phyloP scores from a whole-genome alignment of 2,797 vertebrate species.

The Esox masquinongy region DNA sequence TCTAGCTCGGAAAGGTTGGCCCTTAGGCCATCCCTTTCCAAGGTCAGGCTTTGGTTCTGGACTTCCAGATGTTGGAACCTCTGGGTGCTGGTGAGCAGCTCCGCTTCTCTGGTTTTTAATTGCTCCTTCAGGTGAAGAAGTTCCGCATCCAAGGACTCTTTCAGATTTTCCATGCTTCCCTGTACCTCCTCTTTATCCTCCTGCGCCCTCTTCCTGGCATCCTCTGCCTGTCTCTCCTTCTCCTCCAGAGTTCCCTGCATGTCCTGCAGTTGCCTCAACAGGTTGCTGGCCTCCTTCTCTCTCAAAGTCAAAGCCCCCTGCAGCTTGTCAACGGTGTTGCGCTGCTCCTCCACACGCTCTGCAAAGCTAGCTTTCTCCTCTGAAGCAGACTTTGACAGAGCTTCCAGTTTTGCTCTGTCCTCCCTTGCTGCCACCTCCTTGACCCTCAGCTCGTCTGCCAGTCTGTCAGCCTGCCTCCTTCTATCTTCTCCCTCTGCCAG shows the following conservation, averaged over 20 bases:
- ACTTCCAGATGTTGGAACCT: conserved; percentile 75
- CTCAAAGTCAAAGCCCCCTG: conserved; percentile 70
- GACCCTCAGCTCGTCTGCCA: conserved; percentile 73
- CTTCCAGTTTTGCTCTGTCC: conserved; percentile 63
- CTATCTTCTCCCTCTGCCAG: conserved; percentile 68
- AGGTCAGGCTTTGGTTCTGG: conserved; percentile 69
- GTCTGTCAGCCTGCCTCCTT: conserved; percentile 68
- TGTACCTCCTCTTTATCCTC: conserved; percentile 58
- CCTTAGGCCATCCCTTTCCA: conserved; percentile 73
- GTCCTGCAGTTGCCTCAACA: conserved; percentile 78
- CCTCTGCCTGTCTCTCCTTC: conserved; percentile 71
- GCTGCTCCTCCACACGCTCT: conserved; percentile 64
- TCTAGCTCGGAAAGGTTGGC: conserved; percentile 70
- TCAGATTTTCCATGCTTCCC: conserved; percentile 49
- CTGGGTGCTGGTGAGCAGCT: conserved; percentile 69
- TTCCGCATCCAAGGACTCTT: conserved; percentile 70
- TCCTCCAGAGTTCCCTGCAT: conserved; percentile 71
- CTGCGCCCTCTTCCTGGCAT: conserved; percentile 50
- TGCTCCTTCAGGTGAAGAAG: conserved; percentile 66
- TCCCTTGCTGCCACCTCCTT: conserved; percentile 74
- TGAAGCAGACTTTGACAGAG: conserved; percentile 53
- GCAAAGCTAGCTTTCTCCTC: conserved; percentile 71
- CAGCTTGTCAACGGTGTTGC: conserved; percentile 65
- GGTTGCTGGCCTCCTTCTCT: conserved; percentile 75
- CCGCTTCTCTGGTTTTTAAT: conserved; percentile 72